Evolutionary conservation across 2,888 invertebrate species (phyloP).

Genomic region (Peribatodes rhomboidaria): DNA sequence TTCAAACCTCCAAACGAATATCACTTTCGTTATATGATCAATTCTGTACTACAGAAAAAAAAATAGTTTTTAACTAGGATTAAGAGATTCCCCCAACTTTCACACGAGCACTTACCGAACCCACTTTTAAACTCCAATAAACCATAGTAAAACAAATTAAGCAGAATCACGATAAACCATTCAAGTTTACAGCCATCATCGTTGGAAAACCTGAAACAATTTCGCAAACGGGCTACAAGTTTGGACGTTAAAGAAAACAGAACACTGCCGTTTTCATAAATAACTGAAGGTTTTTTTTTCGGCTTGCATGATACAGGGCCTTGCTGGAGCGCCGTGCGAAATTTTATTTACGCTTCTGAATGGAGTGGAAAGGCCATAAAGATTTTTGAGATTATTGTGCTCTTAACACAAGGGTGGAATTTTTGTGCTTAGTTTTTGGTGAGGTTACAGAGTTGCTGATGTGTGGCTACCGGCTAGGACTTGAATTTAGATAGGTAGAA

Average conservation of each 20-base stretch:
- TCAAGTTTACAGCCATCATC: slow-evolving; percentile 2
- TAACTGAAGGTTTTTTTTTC: slow-evolving; percentile 49
- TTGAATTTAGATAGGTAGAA: too few relatives aligned
- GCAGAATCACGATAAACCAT: slow-evolving; percentile 26
- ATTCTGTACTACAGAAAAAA: too few relatives aligned
- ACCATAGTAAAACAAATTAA: slow-evolving; percentile 4
- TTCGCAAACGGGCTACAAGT: slow-evolving; percentile 52
- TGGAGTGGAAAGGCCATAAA: slow-evolving; percentile 27
- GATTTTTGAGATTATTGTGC: slow-evolving; percentile 29
- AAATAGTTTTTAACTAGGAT: too few relatives aligned
- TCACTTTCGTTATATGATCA: too few relatives aligned
- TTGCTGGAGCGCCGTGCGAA: slow-evolving; percentile 25
- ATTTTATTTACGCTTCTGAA: slow-evolving; percentile 44
- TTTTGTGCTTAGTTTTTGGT: background rate
- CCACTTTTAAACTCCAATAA: background rate
- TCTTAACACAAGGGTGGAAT: background rate
- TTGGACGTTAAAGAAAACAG: slow-evolving; percentile 61
- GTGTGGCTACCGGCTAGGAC: too few relatives aligned
- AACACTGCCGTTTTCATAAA: slow-evolving; percentile 58
- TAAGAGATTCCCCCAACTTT: too few relatives aligned
- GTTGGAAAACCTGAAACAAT: slow-evolving; percentile 49
- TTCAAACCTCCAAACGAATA: too few relatives aligned
- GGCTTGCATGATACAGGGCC: slow-evolving; percentile 40
- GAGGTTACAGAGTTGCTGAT: too few relatives aligned
- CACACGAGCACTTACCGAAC: too few relatives aligned